A percentile compares a stretch with the other conserved stretches of the same genome.
These are phyloP conservation scores for Callyntrura sp. DNA, from an alignment of 2,888 invertebrate species.

Conservation along the genomic window DNA sequence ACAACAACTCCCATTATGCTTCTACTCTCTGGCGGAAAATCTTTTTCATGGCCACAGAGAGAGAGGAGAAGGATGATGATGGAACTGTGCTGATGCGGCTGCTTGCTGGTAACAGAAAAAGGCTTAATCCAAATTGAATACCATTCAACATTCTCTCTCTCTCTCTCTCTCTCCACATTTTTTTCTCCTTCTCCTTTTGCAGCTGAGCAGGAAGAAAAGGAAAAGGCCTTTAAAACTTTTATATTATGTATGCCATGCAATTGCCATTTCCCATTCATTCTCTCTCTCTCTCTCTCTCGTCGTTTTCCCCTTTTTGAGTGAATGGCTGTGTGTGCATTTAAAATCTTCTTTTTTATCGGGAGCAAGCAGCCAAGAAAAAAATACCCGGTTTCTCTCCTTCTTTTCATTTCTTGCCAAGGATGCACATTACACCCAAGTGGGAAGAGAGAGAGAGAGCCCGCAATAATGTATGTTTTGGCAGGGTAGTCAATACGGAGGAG, in stretches of 20 bases:
- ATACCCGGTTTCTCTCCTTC: background rate
- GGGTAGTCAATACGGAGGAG: background rate
- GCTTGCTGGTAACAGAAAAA: conserved; percentile 8
- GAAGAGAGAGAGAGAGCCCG: background rate
- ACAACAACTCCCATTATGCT: conserved; percentile 19
- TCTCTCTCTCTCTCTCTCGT: conserved; percentile 5
- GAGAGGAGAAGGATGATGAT: conserved; percentile 1
- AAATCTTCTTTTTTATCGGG: conserved; percentile 27
- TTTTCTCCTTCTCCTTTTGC: background rate
- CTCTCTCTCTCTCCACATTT: too few relatives aligned
- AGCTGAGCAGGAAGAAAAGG: background rate
- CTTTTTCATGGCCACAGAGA: background rate
- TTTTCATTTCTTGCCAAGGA: background rate
- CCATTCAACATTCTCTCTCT: conserved; percentile 9
- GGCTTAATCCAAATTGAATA: conserved; percentile 43
- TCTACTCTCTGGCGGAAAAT: conserved; percentile 37
- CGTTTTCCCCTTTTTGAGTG: background rate
- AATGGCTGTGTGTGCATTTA: background rate
- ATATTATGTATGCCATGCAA: background rate
- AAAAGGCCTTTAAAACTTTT: too few relatives aligned
- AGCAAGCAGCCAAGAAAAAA: conserved; percentile 3
- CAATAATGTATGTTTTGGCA: background rate
- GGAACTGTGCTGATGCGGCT: background rate
- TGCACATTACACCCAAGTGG: too few relatives aligned
- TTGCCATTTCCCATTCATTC: background rate